A percentile compares a stretch with the other conserved stretches of the same genome.
phyloP scores from a whole-genome alignment of 2,113 vertebrate species.

The Eurystomus gularis region DNA sequence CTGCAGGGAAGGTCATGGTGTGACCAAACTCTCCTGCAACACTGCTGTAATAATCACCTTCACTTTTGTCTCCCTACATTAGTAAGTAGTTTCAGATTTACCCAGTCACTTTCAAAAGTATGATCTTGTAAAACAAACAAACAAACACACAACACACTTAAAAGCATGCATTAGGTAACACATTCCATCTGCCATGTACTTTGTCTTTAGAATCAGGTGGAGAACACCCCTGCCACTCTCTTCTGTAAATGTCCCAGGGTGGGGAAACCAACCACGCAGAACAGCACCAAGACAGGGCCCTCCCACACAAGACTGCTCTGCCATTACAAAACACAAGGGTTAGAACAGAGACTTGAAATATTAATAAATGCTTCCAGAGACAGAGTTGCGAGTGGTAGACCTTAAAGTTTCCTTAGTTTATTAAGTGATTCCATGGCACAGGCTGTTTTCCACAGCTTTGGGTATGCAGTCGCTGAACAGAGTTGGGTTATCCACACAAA shows the following conservation, averaged over 20 bases:
- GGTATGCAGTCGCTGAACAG: neutral
- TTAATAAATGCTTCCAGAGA: constrained; percentile 47
- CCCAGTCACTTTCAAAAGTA: neutral
- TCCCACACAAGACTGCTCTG: neutral
- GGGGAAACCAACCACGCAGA: neutral
- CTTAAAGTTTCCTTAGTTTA: constrained; percentile 42
- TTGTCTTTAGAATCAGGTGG: neutral
- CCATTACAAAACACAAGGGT: neutral
- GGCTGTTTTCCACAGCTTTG: constrained; percentile 13
- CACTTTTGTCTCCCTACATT: neutral
- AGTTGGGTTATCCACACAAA: neutral
- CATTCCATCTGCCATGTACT: neutral
- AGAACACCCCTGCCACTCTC: neutral
- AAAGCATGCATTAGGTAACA: neutral
- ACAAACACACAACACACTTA: neutral
- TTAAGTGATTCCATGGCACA: constrained; percentile 5
- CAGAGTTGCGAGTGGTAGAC: neutral
- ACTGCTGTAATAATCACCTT: neutral
- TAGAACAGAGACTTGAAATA: neutral
- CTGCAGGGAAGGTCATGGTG: neutral
- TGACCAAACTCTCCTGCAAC: neutral
- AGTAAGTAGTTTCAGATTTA: neutral
- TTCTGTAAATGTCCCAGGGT: neutral
- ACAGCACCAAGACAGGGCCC: neutral
- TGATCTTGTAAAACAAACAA: neutral